A percentile compares a stretch with the other conserved stretches of the same genome.
phyloP scores from a whole-genome alignment of 1,140 invertebrate genomes.

The Portunus trituberculatus region DNA sequence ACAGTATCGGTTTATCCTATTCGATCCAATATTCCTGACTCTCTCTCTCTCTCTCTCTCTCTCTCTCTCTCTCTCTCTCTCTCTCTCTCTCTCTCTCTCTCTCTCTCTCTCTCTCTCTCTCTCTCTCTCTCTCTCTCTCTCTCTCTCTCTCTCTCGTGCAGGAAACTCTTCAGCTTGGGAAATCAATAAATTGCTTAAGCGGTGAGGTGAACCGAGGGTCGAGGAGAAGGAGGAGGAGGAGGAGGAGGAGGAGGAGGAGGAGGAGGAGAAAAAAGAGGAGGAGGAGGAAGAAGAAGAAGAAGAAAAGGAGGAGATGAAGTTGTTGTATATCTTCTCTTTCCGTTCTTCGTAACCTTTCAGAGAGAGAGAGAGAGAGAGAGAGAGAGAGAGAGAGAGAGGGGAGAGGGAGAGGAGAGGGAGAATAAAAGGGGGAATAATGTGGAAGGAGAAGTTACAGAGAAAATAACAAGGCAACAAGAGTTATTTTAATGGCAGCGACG shows the following conservation, averaged over 20 bases:
- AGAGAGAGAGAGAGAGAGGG: slow-evolving; percentile 44
- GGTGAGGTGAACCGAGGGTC: too few species aligned
- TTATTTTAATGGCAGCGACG: too few species aligned
- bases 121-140: neutral
- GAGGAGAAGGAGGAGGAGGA: too few species aligned
- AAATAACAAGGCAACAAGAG: too few species aligned
- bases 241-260: too few species aligned
- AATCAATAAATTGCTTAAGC: neutral
- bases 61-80: too few species aligned
- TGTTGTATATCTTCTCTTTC: neutral
- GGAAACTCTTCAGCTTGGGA: neutral
- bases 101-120: too few species aligned
- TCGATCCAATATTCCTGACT: neutral
- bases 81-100: neutral
- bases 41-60: neutral
- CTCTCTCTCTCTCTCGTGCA: neutral
- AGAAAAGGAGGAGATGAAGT: too few species aligned
- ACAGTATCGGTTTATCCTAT: neutral
- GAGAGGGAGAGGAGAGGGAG: neutral
- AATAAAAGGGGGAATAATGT: neutral
- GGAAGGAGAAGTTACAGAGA: too few species aligned
- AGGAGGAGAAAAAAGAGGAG: too few species aligned
- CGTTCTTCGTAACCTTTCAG: neutral
- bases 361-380: slow-evolving; percentile 36
- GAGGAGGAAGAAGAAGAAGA: too few species aligned